phyloP scores from a whole-genome alignment of 1,140 invertebrate genomes.

The Laupala kohalensis region DNA sequence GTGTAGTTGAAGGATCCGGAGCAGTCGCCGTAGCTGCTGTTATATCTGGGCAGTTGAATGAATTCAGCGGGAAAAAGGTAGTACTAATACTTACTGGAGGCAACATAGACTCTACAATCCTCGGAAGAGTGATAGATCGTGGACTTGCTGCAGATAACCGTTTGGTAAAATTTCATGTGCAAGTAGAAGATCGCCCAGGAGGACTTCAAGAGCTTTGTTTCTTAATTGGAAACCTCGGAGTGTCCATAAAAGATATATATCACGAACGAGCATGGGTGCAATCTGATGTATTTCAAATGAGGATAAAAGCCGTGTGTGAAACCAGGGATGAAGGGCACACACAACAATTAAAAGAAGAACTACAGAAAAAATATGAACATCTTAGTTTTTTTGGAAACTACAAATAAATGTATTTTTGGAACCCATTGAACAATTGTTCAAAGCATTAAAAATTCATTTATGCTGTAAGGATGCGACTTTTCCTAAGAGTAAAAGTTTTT shows the following conservation, averaged over 20 bases:
- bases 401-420: too few relatives aligned
- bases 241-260: constrained; percentile 87
- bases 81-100: constrained; percentile 76
- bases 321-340: neutral
- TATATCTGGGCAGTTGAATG: constrained; percentile 56
- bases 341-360: too few relatives aligned
- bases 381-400: too few relatives aligned
- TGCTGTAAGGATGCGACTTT: too few relatives aligned
- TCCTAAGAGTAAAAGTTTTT: too few relatives aligned
- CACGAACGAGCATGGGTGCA: constrained; percentile 87
- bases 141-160: constrained; percentile 80
- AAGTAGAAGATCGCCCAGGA: constrained; percentile 71
- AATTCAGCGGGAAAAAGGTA: constrained; percentile 74
- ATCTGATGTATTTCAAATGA: constrained; percentile 73
- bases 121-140: constrained; percentile 77
- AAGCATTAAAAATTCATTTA: too few relatives aligned
- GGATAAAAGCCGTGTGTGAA: constrained; percentile 31
- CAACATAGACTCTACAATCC: constrained; percentile 85
- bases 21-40: constrained; percentile 78
- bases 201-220: constrained; percentile 77
- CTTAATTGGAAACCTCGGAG: constrained; percentile 58
- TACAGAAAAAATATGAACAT: too few relatives aligned
- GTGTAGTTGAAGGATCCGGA: constrained; percentile 85
- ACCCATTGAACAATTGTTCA: too few relatives aligned
- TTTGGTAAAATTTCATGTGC: constrained; percentile 73